Base-by-base conservation (phyloP, 2,113 vertebrate genomes). In the Syngnathus typhle region DNA sequence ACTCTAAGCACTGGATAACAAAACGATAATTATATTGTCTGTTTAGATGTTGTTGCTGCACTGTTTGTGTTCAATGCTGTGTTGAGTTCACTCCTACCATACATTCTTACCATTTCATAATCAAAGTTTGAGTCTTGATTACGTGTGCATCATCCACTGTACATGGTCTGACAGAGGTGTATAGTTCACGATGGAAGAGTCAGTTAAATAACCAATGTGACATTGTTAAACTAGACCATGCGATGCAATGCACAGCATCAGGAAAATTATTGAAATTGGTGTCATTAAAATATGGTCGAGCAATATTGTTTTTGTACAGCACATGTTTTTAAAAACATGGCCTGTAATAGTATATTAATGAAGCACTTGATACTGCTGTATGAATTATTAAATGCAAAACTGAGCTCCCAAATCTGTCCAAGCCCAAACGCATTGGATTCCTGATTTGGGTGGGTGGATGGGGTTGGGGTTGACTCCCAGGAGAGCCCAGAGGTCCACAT, bases 341-440 rank as follows among this genome's bases (percentile, higher is more conserved):
- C 69, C 69, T 74, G 75, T 70, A 75, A 85, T 87, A 75, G 71
- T 82, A 79, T 86, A 84, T 87, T 87, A 85, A 87, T 89, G 80
- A 83, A 81, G 82, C 78, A 75, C 82, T 87, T 82, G 71, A 84
- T 76, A 84, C 72, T 71, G 65, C 63, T 82, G 21, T 65, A 79
- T 89, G 64, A 85, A 89, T 90, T 81, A 89, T 86, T 89, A 64
- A 88, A 61, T 71, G 72, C 47, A 65, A 76, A 70, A 76, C 65
- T n/a, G 74, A 52, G 64, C 46, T 79, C 73, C 75, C 71, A 75
- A 77, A 73, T 83, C 80, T 77, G 67, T 73, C 71, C 60, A 55
- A 71, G 74, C 76, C 82, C 70, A 74, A 85, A 81, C 78, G 81
- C 19, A 56, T 68, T 74, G 74, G 72, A 76, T 75, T 54, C 68